phyloP scores from a whole-genome alignment of 2,888 invertebrate genomes.

The Idaea biselata region DNA sequence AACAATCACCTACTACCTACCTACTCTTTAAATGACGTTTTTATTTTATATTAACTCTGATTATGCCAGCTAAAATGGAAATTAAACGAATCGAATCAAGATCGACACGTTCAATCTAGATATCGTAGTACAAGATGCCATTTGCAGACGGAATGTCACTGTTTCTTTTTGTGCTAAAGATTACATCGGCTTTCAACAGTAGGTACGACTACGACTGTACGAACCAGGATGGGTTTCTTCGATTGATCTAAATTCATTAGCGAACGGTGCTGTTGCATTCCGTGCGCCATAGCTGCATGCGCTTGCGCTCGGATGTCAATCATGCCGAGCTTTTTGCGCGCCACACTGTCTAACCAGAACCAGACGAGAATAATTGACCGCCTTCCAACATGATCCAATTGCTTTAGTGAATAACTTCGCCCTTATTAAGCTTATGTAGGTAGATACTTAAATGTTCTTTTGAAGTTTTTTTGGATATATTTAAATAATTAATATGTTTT shows the following conservation, averaged over 20 bases:
- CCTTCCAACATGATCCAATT: slow-evolving; percentile 58
- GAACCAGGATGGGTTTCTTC: slow-evolving; percentile 49
- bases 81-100: not conserved
- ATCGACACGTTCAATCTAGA: not conserved
- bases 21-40: not conserved
- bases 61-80: slow-evolving; percentile 14
- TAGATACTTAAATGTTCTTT: slow-evolving; percentile 8
- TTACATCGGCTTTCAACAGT: slow-evolving; percentile 21
- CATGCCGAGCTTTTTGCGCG: slow-evolving; percentile 69
- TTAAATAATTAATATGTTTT: too few species aligned
- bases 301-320: slow-evolving; percentile 55
- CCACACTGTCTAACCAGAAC: slow-evolving; percentile 69
- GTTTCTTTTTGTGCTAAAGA: slow-evolving; percentile 14
- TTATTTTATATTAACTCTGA: not conserved
- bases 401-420: too few species aligned
- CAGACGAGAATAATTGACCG: slow-evolving; percentile 56
- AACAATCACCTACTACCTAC: not conserved
- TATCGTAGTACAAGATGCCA: slow-evolving; percentile 16
- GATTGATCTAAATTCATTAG: slow-evolving; percentile 72
- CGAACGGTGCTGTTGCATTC: slow-evolving; percentile 42
- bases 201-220: slow-evolving; percentile 16
- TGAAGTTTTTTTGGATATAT: slow-evolving; percentile 20
- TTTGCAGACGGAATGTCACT: slow-evolving; percentile 25
- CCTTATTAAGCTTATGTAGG: too few species aligned
- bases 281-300: slow-evolving; percentile 37